phyloP scores from a whole-genome alignment of 2,113 vertebrate genomes.

The Dromiciops gliroides region DNA sequence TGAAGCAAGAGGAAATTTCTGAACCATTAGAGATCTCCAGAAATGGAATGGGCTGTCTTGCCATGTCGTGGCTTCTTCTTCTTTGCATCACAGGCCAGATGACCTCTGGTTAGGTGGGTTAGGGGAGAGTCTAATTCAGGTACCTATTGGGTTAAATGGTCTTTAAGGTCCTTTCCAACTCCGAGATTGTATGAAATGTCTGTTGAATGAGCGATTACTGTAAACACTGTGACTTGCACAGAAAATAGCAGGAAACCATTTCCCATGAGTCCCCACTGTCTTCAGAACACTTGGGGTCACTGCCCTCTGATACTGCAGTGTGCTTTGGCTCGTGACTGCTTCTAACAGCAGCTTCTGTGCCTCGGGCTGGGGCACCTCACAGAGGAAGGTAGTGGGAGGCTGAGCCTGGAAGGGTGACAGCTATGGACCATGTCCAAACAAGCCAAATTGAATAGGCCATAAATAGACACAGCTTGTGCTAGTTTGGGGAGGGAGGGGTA shows the following conservation, averaged over 20 bases:
- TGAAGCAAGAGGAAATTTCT: background rate
- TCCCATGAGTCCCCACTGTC: background rate
- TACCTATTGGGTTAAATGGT: background rate
- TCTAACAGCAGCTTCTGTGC: background rate
- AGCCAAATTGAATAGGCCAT: background rate
- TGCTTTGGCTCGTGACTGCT: background rate
- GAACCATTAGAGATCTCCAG: background rate
- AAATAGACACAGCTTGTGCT: conserved; percentile 2
- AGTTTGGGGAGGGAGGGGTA: background rate
- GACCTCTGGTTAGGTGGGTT: background rate
- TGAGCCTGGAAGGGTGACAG: conserved; percentile 8
- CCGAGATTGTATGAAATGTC: background rate
- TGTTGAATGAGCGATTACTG: background rate
- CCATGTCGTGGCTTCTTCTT: background rate
- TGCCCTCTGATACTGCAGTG: background rate
- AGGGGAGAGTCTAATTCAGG: background rate
- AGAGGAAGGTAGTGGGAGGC: background rate
- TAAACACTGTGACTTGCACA: background rate
- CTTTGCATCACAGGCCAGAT: background rate
- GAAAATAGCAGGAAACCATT: background rate
- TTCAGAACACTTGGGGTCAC: background rate
- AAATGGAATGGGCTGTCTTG: background rate
- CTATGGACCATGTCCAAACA: background rate
- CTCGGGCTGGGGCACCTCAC: background rate
- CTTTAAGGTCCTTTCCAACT: background rate